These are phyloP conservation scores for Glomeris maerens DNA, from an alignment of 1,140 invertebrate species.

Conservation along the genomic window DNA sequence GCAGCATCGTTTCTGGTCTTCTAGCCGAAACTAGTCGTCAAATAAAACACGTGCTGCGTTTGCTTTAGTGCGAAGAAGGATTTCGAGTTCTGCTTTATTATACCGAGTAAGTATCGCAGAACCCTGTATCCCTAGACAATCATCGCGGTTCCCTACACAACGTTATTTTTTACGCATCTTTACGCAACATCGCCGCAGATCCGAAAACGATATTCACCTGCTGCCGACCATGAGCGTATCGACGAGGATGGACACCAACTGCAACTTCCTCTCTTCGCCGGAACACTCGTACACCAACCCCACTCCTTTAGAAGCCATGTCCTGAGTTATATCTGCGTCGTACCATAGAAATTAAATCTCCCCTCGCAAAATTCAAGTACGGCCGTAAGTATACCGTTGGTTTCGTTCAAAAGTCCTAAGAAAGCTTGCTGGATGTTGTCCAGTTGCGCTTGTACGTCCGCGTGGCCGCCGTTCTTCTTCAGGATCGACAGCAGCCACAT, in stretches of 20 bases:
- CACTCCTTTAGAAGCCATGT: slow-evolving; percentile 78
- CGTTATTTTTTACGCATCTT: too few species aligned
- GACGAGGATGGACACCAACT: slow-evolving; percentile 58
- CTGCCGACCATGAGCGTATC: slow-evolving; percentile 61
- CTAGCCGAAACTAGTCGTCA: too few species aligned
- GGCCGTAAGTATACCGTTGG: slow-evolving; percentile 51
- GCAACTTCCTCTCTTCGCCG: slow-evolving; percentile 48
- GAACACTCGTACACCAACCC: slow-evolving; percentile 72
- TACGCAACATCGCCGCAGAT: not conserved
- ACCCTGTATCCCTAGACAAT: too few species aligned
- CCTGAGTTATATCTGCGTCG: slow-evolving; percentile 56
- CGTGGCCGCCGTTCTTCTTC: slow-evolving; percentile 56
- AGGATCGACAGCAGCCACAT: slow-evolving; percentile 72
- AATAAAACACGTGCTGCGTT: too few species aligned
- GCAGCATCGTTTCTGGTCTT: too few species aligned
- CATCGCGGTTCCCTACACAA: too few species aligned
- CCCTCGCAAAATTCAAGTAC: not conserved
- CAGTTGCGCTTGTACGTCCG: slow-evolving; percentile 48
- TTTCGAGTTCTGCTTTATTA: too few species aligned
- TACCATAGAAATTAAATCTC: slow-evolving; percentile 1
- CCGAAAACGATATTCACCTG: slow-evolving; percentile 30
- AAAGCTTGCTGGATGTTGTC: slow-evolving; percentile 62
- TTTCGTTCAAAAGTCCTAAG: slow-evolving; percentile 73
- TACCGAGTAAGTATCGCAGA: too few species aligned
- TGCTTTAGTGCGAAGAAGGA: too few species aligned